Base-by-base conservation (phyloP, 2,797 vertebrate genomes). In the Melanotaenia trifasciata region DNA sequence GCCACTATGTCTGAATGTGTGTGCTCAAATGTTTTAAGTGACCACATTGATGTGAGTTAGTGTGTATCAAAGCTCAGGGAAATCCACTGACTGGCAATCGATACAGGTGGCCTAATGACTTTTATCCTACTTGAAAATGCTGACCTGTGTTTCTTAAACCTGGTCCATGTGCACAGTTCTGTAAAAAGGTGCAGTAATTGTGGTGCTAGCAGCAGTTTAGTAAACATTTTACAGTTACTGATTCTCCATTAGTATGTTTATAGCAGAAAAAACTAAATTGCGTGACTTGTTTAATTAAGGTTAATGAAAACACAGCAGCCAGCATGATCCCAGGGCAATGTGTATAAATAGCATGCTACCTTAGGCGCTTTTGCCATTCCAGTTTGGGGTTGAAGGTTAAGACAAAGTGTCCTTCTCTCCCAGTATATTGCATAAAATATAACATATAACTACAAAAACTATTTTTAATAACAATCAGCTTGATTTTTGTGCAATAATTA, bases 251-350 rank as follows among this genome's bases (percentile, higher is more conserved):
- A 61, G 32, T 64, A 62, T 58, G 30, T 51, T 63, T 45, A 71
- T 58, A 43, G 33, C 33, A 59, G 36, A 60, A 53, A 28, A 28
- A 1, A 28, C 43, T 5, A 0, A 35, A 63, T 76, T 64, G 45
- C 67, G 43, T 73, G 18, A 28, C 66, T 65, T 64, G 64, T 72
- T 60, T 65, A 72, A 71, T 70, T 26, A 51, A 63, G 11, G 20
- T 50, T 72, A 74, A 83, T 84, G 61, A 68, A 80, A 79, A 69
- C 64, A 62, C 64, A 50, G 58, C 20, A 47, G 18, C 43, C 43
- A 47, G 7, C 18, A 9, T 47, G 14, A 47, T n/a, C 4, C 43
- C 18, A 20, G 43, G 43, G 43, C 43, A 47, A 47, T n/a, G 18
- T 47, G 43, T 9, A 47, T 47, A n/a, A 47, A 47, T 47, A 47